Evolutionary conservation across 2,113 vertebrate species (phyloP).

Genomic region (Mormoops blainvillei): DNA sequence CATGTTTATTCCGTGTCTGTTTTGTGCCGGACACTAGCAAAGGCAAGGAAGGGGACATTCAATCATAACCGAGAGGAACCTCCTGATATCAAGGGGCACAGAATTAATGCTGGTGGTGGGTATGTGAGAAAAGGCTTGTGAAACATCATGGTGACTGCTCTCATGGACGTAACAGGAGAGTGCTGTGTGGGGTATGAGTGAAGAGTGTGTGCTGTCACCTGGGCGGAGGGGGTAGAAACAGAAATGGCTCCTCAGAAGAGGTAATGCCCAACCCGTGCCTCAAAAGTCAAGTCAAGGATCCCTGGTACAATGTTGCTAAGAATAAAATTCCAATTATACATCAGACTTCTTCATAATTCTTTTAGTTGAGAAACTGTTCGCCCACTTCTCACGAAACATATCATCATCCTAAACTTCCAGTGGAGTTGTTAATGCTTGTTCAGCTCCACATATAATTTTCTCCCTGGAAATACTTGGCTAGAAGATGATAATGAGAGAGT

Average conservation of each 20-base stretch:
- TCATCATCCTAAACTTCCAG: background rate
- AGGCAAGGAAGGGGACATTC: rapidly evolving
- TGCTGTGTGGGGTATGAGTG: too few species aligned
- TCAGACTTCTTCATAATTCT: background rate
- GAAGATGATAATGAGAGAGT: background rate
- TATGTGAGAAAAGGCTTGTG: background rate
- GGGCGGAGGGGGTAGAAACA: background rate
- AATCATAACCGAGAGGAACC: background rate
- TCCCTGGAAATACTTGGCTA: background rate
- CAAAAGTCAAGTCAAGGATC: background rate
- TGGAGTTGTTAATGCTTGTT: background rate
- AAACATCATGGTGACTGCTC: rapidly evolving
- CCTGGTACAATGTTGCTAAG: background rate
- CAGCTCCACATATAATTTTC: background rate
- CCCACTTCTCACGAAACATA: background rate
- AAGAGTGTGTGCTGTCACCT: rapidly evolving
- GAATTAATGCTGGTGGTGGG: background rate
- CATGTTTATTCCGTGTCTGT: background rate
- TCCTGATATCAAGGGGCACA: background rate
- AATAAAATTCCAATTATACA: background rate
- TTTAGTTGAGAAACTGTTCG: background rate
- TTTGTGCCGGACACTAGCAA: background rate
- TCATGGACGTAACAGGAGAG: background rate
- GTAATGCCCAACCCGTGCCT: background rate
- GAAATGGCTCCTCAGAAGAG: background rate